Percentiles rank a stretch among this genome's conserved stretches.
Conservation (phyloP, 2,888 invertebrate species). For the Protula sp. region DNA sequence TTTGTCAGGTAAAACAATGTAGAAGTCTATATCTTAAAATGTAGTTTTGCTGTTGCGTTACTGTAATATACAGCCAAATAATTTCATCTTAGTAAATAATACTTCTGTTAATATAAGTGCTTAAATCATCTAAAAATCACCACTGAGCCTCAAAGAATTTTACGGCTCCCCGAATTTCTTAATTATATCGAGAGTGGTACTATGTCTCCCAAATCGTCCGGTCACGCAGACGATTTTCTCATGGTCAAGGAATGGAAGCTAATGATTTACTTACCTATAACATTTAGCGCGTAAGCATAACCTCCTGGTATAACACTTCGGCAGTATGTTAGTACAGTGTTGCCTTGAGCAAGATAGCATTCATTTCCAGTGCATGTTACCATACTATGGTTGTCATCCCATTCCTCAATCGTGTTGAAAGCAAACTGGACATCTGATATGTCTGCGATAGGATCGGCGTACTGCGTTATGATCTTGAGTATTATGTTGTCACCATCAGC, state of each 20-base stretch:
- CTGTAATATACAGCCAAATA: too few relatives aligned
- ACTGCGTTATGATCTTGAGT: not conserved
- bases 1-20: too few relatives aligned
- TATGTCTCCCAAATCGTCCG: slow-evolving; percentile 1
- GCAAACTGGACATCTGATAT: not conserved
- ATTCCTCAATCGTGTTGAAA: not conserved
- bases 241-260: not conserved
- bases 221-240: not conserved
- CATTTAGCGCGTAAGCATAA: not conserved
- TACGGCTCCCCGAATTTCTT: too few relatives aligned
- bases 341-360: not conserved
- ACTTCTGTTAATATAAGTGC: too few relatives aligned
- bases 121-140: too few relatives aligned
- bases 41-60: too few relatives aligned
- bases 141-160: too few relatives aligned
- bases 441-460: not conserved
- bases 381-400: not conserved
- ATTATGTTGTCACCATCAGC: not conserved
- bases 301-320: not conserved
- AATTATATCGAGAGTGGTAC: too few relatives aligned
- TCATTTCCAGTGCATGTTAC: not conserved
- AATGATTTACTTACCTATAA: not conserved
- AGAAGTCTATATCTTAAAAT: too few relatives aligned
- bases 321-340: not conserved
- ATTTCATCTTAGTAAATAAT: too few relatives aligned